phyloP scores from a whole-genome alignment of 2,797 vertebrate genomes.

The Paratrypauchen microcephalus region DNA sequence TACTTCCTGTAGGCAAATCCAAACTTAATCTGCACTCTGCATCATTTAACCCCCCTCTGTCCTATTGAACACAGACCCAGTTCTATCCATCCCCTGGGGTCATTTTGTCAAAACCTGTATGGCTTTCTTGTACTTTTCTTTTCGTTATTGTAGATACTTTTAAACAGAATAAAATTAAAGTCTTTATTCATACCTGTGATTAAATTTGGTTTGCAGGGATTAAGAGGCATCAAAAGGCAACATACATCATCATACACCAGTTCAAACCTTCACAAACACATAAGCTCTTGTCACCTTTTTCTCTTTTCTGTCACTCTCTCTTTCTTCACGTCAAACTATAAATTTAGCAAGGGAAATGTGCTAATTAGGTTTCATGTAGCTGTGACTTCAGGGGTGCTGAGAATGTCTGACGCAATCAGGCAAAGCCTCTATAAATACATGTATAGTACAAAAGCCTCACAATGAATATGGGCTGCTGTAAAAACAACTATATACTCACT shows the following conservation, averaged over 20 bases:
- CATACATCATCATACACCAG: not conserved
- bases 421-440: slow-evolving; percentile 16
- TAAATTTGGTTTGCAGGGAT: too few species aligned
- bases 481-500: slow-evolving; percentile 65
- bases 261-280: not conserved
- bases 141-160: not conserved
- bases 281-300: not conserved
- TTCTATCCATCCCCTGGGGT: not conserved
- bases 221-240: too few species aligned
- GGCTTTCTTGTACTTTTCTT: not conserved
- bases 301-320: not conserved
- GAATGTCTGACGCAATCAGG: slow-evolving; percentile 27
- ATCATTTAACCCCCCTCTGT: too few species aligned
- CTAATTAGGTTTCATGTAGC: slow-evolving; percentile 40
- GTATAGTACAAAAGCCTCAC: not conserved
- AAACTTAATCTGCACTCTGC: not conserved
- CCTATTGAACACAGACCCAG: not conserved
- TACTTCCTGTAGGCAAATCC: not conserved
- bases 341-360: slow-evolving; percentile 34
- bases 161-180: not conserved
- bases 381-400: slow-evolving; percentile 28
- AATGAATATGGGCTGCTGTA: not conserved
- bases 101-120: too few species aligned
- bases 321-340: not conserved
- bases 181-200: too few species aligned